Evolutionary conservation across 2,797 vertebrate species (phyloP), one percentile per base, ranked within the genome.

Genomic region (Halcyon smyrnensis): DNA sequence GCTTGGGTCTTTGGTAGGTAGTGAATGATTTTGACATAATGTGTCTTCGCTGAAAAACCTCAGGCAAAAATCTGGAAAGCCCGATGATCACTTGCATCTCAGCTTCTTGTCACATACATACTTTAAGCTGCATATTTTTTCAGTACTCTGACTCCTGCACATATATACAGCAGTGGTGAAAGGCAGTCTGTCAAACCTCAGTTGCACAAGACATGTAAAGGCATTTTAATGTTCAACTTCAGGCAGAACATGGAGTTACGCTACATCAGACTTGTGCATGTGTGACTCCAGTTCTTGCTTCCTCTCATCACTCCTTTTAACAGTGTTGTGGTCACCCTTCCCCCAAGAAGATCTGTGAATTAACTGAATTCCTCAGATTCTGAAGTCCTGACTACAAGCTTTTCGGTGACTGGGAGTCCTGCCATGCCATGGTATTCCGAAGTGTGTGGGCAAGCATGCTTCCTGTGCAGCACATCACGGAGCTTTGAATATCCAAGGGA

Each of bases 361-460:
- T 90, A 79, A 86, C 56, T 23, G 43, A 90, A 96, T 96, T 96
- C 91, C 70, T 95, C 57, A 76, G 83, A 96, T 93, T 95, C 93
- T 94, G 83, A 90, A 96, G 93, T 82, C 79, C 83, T 96, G 87
- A 97, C 82, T 84, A 12, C 16, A 82, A 41, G 69, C 54, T 34
- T 84, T 89, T 73, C 25, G 30, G 91, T 56, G 59, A 5, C 94
- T 87, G 89, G 91, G 91, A 96, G 74, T 79, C 39, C 80, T 95
- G 93, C 87, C 91, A 96, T 91, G 83, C 89, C 82, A 48, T 76
- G 37, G 65, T 81, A 32, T 78, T 84, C 88, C 30, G 25, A 67
- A 70, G 76, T 37, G 53, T 59, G 87, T 41, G 70, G 91, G 85
- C 82, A 87, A 65, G 71, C 64, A 15, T 14, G 37, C 34, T 90